Evolutionary conservation across 2,113 vertebrate species (phyloP), one percentile per base, ranked within the genome.

Genomic region (Chrysemys picta): DNA sequence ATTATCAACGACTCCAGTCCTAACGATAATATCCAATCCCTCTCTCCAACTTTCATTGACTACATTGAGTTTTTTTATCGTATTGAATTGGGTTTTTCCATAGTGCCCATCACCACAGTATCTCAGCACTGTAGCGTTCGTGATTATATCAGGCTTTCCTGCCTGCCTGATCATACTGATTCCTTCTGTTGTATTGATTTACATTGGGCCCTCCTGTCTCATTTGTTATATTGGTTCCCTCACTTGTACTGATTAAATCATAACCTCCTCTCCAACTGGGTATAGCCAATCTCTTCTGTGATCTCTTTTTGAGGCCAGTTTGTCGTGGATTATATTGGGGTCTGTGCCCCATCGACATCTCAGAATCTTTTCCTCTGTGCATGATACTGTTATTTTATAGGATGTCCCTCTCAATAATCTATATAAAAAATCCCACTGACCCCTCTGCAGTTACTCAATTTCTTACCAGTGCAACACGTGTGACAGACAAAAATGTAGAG

Each of bases 41-140:
- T 91, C 84, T 54, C 84, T 75, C 87, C 57, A 92, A 0, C 38
- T 49, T 38, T 72, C 91, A 47, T 42, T 85, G 85, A 89, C 50
- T 21, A 8, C 14, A 84, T 22, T 57, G 81, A 82, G 52, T 42
- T 21, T 82, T 80, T 80, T 42, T 10, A 22, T 22, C 54, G 19
- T 45, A 57, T 45, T 31, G 88, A 90, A 76, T 82, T 84, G 78
- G 17, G 54, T 87, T 88, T 53, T 62, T 35, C 75, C 75, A 90
- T 0, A 75, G 27, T 4, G 53, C 24, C 27, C 11, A 65, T 10
- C 92, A 81, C 49, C 76, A 4, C 5, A 78, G 3, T 81, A 89
- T 82, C 62, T 10, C n/a, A 89, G 82, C 24, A 16, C 54, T 25
- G 29, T 7, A 89, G 83, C n/a, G 88, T 27, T 3, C n/a, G 31